Evolutionary conservation across 1,140 invertebrate species (phyloP).

Genomic region (Polyergus mexicanus): DNA sequence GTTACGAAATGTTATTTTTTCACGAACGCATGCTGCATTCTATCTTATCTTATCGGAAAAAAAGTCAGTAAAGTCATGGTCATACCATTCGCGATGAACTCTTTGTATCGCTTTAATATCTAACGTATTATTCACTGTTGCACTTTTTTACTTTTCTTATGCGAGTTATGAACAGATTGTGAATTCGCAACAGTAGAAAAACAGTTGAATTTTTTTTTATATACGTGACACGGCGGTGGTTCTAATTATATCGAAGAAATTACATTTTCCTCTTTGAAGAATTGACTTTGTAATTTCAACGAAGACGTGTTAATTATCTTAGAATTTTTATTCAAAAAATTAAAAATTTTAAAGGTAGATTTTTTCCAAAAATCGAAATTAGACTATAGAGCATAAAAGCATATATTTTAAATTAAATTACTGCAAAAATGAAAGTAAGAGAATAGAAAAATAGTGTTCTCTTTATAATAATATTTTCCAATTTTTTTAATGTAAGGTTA

Average conservation of each 20-base stretch:
- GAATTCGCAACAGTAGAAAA: background rate
- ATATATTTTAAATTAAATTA: background rate
- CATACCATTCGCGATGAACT: background rate
- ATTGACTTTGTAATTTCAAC: background rate
- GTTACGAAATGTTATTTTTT: constrained; percentile 36
- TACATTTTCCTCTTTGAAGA: background rate
- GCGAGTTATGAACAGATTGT: background rate
- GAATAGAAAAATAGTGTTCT: background rate
- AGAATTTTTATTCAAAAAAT: background rate
- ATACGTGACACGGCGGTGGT: too few species aligned
- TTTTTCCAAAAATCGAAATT: background rate
- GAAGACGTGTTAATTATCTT: background rate
- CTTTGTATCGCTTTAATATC: constrained; percentile 18
- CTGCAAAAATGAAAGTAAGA: background rate
- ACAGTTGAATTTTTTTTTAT: background rate
- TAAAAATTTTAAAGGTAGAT: background rate
- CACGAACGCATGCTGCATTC: background rate
- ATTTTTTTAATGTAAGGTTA: background rate
- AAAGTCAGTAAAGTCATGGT: constrained; percentile 49
- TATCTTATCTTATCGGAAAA: constrained; percentile 59
- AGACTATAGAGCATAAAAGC: background rate
- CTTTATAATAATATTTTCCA: background rate
- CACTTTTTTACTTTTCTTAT: constrained; percentile 30
- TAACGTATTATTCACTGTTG: background rate
- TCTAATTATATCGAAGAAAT: background rate